A percentile compares a stretch with the other conserved stretches of the same genome.
Conservation (phyloP, 2,888 invertebrate genomes). For the Poecilobothrus nobilitatus region DNA sequence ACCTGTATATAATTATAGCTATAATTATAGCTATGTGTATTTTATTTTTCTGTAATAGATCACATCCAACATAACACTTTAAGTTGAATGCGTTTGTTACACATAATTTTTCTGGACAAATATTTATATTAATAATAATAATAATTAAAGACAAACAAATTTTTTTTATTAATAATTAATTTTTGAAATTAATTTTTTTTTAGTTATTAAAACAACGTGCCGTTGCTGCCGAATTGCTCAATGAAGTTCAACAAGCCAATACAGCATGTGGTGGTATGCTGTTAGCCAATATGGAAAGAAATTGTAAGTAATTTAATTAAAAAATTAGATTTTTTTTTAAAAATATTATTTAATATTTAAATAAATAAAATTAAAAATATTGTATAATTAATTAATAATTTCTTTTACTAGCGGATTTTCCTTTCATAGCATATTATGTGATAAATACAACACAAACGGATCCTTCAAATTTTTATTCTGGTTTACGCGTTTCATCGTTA, state of each 20-base stretch:
- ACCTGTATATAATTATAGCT: no score
- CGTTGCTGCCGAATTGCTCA: constrained; percentile 67
- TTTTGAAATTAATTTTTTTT: not conserved
- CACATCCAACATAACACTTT: no score
- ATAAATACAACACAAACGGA: constrained; percentile 82
- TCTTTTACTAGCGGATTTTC: constrained; percentile 64
- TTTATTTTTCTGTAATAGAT: no score
- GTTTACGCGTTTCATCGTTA: constrained; percentile 72
- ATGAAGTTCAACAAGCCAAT: constrained; percentile 60
- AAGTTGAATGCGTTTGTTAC: no score
- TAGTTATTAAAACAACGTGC: constrained; percentile 62
- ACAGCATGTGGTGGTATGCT: constrained; percentile 74
- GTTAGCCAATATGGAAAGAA: constrained; percentile 82
- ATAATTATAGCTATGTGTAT: no score
- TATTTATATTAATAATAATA: no score
- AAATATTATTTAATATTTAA: no score
- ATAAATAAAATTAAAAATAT: no score
- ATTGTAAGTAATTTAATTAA: constrained; percentile 46
- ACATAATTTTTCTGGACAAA: no score
- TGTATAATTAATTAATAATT: not conserved
- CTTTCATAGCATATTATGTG: constrained; percentile 84
- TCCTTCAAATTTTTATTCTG: constrained; percentile 76
- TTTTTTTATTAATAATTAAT: no score
- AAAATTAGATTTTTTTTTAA: not conserved
- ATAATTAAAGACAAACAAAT: no score